A percentile compares a stretch with the other conserved stretches of the same genome.
phyloP scores from a whole-genome alignment of 1,140 invertebrate species.

The Ctenoplectra terminalis region DNA sequence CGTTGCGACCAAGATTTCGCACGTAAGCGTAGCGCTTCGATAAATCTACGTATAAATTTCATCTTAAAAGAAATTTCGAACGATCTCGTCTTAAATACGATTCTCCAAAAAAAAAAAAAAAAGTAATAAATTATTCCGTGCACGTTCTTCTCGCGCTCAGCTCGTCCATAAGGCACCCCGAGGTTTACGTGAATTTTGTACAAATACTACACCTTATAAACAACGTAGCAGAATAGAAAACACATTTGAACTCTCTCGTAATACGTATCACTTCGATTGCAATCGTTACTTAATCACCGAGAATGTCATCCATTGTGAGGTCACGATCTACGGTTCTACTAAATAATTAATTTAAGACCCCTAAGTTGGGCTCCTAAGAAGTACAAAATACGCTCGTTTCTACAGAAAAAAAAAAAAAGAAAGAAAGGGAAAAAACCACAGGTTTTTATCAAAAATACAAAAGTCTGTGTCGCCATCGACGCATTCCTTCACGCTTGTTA shows the following conservation, averaged over 20 bases:
- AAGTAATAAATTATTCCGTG: conserved; percentile 55
- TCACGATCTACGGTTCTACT: background rate
- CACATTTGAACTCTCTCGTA: conserved; percentile 23
- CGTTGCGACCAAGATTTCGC: background rate
- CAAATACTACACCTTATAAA: conserved; percentile 18
- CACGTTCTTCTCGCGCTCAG: background rate
- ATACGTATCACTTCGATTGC: conserved; percentile 28
- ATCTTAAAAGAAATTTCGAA: background rate
- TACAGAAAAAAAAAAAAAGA: background rate
- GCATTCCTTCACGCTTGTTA: background rate
- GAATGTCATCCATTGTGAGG: conserved; percentile 30
- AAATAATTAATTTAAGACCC: conserved; percentile 21
- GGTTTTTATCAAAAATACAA: conserved; percentile 33
- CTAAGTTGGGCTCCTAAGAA: background rate
- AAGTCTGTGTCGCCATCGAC: background rate
- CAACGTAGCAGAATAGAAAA: conserved; percentile 2
- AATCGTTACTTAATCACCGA: conserved; percentile 37
- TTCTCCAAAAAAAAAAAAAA: conserved; percentile 21
- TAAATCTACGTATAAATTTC: conserved; percentile 30
- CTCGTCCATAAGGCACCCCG: conserved; percentile 52
- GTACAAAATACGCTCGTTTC: conserved; percentile 3
- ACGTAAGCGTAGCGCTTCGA: background rate
- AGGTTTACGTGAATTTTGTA: conserved; percentile 32
- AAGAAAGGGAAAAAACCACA: background rate
- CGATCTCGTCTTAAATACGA: conserved; percentile 22